phyloP scores from a whole-genome alignment of 2,888 invertebrate species.

The Tenthredo amoena region DNA sequence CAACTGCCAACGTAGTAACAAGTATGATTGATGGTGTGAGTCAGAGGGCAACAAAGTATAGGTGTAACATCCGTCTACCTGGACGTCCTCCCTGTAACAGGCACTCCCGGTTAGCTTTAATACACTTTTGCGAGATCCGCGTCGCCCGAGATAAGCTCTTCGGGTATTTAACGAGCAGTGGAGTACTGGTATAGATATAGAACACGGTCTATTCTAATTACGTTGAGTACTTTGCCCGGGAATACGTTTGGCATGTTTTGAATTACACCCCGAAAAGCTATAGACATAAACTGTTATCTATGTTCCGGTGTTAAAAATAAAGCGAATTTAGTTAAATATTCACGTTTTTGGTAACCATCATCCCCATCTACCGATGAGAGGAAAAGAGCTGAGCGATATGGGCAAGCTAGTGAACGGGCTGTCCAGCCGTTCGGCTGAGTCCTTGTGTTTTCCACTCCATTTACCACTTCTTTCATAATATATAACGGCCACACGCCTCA shows the following conservation, averaged over 20 bases:
- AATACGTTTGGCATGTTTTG: conserved; percentile 11
- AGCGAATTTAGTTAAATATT: not conserved
- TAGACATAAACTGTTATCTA: not conserved
- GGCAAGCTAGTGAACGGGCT: conserved; percentile 11
- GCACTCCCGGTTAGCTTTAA: conserved; percentile 7
- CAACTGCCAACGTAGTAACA: conserved; percentile 18
- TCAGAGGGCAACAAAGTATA: conserved; percentile 4
- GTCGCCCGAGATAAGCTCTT: conserved; percentile 36
- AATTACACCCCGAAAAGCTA: not conserved
- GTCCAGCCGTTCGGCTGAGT: conserved; percentile 24
- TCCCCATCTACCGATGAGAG: not conserved
- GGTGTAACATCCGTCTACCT: conserved; percentile 39
- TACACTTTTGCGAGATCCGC: conserved; percentile 35
- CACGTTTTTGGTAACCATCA: not conserved
- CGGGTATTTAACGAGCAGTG: conserved; percentile 24
- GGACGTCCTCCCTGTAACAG: conserved; percentile 18
- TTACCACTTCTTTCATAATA: conserved; percentile 67
- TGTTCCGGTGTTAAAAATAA: not conserved
- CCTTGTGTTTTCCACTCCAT: conserved; percentile 68
- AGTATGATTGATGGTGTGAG: conserved; percentile 42
- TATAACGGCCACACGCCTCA: conserved; percentile 52
- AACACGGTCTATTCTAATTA: conserved; percentile 30
- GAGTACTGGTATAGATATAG: conserved; percentile 20
- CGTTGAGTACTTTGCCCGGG: conserved; percentile 7
- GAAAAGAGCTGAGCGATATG: not conserved